phyloP scores from a whole-genome alignment of 2,797 vertebrate genomes.

The Eutrigla gurnardus region DNA sequence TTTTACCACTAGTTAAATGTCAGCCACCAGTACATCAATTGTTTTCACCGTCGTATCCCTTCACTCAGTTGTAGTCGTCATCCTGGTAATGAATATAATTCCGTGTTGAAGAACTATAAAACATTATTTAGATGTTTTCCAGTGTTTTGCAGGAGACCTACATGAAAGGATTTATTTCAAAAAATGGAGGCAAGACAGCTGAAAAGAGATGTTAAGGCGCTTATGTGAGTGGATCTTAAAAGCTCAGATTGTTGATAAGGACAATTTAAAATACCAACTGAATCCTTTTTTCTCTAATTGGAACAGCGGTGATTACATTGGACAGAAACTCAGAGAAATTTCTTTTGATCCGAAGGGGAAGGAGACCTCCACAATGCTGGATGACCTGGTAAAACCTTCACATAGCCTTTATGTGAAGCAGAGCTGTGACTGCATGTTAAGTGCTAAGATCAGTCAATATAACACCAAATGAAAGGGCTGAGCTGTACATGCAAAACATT shows the following conservation, averaged over 20 bases:
- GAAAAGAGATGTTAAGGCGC: conserved; percentile 74
- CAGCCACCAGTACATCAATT: background rate
- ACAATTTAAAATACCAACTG: background rate
- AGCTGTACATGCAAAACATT: background rate
- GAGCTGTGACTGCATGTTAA: background rate
- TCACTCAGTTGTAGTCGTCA: background rate
- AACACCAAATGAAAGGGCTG: background rate
- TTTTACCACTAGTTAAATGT: background rate
- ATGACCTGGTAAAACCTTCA: conserved; percentile 85
- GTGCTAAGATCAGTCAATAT: background rate
- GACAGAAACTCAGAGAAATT: conserved; percentile 88
- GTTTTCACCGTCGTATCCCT: background rate
- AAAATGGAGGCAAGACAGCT: conserved; percentile 79
- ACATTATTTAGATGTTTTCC: background rate
- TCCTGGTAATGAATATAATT: background rate
- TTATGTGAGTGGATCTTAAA: conserved; percentile 77
- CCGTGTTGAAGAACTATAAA: background rate
- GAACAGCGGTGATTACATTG: conserved; percentile 87
- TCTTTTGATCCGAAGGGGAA: conserved; percentile 90
- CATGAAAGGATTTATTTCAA: background rate
- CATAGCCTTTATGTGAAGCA: background rate
- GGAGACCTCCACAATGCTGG: conserved; percentile 82
- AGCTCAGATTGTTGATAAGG: background rate
- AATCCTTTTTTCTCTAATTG: background rate
- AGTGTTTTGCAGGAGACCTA: conserved; percentile 25